Evolutionary conservation across 2,113 vertebrate species (phyloP).

Genomic region (Catharus minimus): DNA sequence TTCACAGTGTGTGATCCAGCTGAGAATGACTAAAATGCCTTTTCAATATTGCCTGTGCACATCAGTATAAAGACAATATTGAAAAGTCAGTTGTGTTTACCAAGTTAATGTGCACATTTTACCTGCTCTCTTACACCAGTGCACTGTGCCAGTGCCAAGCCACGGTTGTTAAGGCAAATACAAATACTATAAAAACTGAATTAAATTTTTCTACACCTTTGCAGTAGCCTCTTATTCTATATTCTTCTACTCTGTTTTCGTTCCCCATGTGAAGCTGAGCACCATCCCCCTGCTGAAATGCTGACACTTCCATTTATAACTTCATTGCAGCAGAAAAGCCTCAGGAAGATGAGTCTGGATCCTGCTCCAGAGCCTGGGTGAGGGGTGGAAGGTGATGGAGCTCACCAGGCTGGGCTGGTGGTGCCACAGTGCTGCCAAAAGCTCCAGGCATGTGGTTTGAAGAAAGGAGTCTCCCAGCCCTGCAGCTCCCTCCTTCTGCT

Average conservation of each 20-base stretch:
- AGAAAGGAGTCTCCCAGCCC: neutral
- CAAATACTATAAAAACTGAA: neutral
- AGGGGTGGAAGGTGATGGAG: neutral
- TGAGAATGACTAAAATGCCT: neutral
- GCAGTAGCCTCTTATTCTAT: neutral
- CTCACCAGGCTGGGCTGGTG: neutral
- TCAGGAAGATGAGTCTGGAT: neutral
- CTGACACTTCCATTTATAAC: neutral
- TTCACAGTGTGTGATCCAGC: neutral
- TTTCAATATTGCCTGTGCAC: neutral
- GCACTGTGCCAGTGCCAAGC: neutral
- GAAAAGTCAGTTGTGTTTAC: constrained; percentile 18
- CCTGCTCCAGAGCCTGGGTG: accelerated
- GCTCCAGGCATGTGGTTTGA: accelerated
- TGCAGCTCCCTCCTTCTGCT: neutral
- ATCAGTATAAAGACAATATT: neutral
- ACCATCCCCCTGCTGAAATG: neutral
- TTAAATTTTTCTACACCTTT: neutral
- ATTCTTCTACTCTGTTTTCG: neutral
- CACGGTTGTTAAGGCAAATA: neutral
- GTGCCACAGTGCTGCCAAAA: accelerated
- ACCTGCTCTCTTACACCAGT: neutral
- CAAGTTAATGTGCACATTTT: neutral
- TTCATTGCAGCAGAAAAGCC: neutral
- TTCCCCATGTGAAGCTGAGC: neutral